Conservation (phyloP, 2,797 vertebrate species). For the Calcarius lapponicus region DNA sequence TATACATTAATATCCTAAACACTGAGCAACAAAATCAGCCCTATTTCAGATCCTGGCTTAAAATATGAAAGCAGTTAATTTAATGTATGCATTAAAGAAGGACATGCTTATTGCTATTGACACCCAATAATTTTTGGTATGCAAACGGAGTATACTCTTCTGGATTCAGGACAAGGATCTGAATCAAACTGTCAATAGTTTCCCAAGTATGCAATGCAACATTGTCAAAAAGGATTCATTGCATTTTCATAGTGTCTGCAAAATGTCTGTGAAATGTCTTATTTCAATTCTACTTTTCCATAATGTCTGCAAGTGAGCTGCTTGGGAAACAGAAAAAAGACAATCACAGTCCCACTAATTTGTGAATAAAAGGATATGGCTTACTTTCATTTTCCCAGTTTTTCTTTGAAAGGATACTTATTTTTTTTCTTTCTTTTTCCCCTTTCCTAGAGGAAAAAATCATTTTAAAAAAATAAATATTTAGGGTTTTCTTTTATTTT, state of each 20-base stretch:
- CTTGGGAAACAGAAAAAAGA: background rate
- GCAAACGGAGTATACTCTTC: background rate
- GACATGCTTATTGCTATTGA: background rate
- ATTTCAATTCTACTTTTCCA: background rate
- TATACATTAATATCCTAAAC: background rate
- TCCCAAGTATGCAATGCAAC: background rate
- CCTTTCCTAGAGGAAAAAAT: background rate
- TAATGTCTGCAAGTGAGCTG: background rate
- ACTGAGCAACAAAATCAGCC: background rate
- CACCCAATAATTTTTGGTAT: background rate
- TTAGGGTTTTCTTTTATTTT: background rate
- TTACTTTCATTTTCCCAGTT: background rate
- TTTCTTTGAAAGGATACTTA: background rate
- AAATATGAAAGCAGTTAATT: background rate
- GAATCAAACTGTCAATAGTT: background rate
- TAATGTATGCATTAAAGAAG: background rate
- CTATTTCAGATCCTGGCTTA: background rate
- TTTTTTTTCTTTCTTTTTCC: background rate
- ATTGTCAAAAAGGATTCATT: background rate
- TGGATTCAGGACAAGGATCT: background rate
- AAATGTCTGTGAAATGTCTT: background rate
- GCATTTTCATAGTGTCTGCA: background rate
- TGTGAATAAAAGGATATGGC: background rate
- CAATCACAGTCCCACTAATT: background rate
- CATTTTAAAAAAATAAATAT: background rate